phyloP scores from a whole-genome alignment of 2,888 invertebrate genomes.

The Orchestes rusci region DNA sequence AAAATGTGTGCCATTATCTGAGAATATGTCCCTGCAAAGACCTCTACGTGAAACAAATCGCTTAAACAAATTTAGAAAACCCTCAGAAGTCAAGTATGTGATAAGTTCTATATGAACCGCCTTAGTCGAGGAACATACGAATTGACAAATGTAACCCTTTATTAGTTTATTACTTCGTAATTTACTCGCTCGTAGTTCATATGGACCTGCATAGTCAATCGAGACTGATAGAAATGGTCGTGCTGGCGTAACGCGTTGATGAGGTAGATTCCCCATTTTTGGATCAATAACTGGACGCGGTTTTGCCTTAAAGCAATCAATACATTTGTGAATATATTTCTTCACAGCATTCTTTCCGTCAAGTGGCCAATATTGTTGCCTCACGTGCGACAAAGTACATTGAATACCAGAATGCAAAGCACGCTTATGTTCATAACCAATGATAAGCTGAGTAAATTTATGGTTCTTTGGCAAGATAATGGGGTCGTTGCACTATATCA shows the following conservation, averaged over 20 bases:
- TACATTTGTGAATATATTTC: constrained; percentile 1
- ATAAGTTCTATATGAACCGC: constrained; percentile 21
- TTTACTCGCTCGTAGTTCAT: constrained; percentile 15
- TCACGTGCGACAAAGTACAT: constrained; percentile 2
- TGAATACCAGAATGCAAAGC: constrained; percentile 1
- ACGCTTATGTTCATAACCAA: constrained; percentile 4
- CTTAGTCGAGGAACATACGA: constrained; percentile 21
- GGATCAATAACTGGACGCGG: neutral
- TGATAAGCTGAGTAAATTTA: neutral
- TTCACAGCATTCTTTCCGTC: constrained; percentile 7
- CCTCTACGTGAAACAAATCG: constrained; percentile 20
- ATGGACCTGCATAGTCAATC: constrained; percentile 18
- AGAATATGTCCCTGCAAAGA: too few species aligned
- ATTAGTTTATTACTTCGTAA: constrained; percentile 11
- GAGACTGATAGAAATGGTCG: neutral
- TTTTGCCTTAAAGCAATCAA: constrained; percentile 1
- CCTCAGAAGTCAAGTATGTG: constrained; percentile 13
- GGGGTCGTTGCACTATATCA: too few species aligned
- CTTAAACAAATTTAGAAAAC: constrained; percentile 13
- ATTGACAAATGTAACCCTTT: constrained; percentile 20
- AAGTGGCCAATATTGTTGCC: constrained; percentile 5
- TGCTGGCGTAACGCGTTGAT: neutral
- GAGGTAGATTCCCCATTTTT: constrained; percentile 7
- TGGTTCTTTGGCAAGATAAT: too few species aligned
- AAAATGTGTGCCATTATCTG: neutral